These are phyloP conservation scores for Electrona antarctica DNA, from an alignment of 2,113 vertebrate genomes.

Conservation along the genomic window DNA sequence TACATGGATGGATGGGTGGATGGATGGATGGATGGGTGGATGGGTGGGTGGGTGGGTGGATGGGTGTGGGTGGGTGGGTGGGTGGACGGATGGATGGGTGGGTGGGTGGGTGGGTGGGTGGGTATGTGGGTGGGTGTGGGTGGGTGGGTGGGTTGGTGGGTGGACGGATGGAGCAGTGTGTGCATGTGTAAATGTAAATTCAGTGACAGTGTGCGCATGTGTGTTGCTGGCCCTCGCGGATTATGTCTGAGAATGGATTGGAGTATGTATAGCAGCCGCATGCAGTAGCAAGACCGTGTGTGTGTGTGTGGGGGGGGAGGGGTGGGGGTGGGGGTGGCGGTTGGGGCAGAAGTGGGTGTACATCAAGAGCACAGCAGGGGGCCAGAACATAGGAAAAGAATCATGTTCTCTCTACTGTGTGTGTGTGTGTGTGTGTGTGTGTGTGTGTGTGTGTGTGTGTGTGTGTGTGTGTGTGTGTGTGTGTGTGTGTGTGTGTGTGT, in stretches of 20 bases:
- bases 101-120: too few relatives aligned
- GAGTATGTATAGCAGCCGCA: too few relatives aligned
- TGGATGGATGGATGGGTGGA: not conserved
- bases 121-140: too few relatives aligned
- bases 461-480: not conserved
- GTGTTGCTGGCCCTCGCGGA: too few relatives aligned
- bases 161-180: too few relatives aligned
- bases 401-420: not conserved
- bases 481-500: not conserved
- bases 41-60: too few relatives aligned
- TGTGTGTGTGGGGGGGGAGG: constrained; percentile 7
- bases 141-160: too few relatives aligned
- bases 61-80: too few relatives aligned
- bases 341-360: not conserved
- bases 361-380: not conserved
- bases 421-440: constrained; percentile 12
- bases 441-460: not conserved
- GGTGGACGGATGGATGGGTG: too few relatives aligned
- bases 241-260: too few relatives aligned
- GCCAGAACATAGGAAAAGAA: not conserved
- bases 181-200: too few relatives aligned
- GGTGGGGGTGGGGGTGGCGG: not conserved
- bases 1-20: constrained; percentile 32
- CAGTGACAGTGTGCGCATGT: too few relatives aligned
- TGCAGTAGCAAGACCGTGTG: not conserved